A percentile compares a stretch with the other conserved stretches of the same genome.
These are phyloP conservation scores for Meloidogyne floridensis DNA, from an alignment of 1,140 invertebrate species.

Conservation along the genomic window DNA sequence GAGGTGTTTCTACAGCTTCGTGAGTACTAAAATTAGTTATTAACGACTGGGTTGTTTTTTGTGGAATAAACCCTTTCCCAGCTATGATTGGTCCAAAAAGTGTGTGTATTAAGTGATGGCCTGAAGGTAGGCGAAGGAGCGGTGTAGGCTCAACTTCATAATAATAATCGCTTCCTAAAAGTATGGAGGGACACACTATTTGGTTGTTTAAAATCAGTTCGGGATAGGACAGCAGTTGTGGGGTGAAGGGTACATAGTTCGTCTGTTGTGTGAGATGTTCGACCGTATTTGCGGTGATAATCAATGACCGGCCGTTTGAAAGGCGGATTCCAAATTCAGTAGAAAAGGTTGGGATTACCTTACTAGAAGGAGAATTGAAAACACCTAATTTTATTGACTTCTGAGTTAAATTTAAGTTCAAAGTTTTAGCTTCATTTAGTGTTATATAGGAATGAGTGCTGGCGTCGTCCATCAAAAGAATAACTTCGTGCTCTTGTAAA, in stretches of 20 bases:
- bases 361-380: neutral
- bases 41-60: neutral
- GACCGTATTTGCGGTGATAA: neutral
- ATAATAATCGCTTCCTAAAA: constrained; percentile 3
- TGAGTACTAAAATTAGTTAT: neutral
- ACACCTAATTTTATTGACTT: neutral
- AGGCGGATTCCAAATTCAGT: neutral
- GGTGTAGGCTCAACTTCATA: neutral
- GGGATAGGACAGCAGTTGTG: neutral
- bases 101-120: neutral
- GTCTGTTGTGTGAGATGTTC: neutral
- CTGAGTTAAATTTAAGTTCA: neutral
- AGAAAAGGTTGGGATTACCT: neutral
- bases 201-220: neutral
- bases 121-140: neutral
- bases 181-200: neutral
- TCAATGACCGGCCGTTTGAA: neutral
- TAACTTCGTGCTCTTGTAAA: too few species aligned
- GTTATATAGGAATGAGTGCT: neutral
- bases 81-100: neutral
- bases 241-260: neutral
- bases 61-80: neutral
- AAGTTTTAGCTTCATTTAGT: neutral
- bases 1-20: neutral
- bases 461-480: neutral